phyloP scores from a whole-genome alignment of 2,888 invertebrate species.

The Apodemia duryi region DNA sequence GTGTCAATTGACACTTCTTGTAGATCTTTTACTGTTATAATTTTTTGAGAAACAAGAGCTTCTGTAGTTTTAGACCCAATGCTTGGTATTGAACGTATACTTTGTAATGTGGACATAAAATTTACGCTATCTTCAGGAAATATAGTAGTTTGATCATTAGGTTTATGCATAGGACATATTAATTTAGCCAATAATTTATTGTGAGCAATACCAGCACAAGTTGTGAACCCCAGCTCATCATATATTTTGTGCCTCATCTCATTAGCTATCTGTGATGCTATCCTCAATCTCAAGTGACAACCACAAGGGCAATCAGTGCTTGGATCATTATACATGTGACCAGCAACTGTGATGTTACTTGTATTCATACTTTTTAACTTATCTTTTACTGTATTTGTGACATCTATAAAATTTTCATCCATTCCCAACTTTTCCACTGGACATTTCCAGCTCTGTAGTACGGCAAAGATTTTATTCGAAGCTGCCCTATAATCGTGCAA shows the following conservation, averaged over 20 bases:
- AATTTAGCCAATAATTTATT: slow-evolving; percentile 92
- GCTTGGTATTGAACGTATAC: slow-evolving; percentile 84
- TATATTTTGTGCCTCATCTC: slow-evolving; percentile 86
- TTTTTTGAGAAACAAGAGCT: slow-evolving; percentile 81
- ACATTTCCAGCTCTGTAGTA: slow-evolving; percentile 85
- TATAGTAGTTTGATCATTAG: slow-evolving; percentile 89
- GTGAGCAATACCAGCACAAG: slow-evolving; percentile 90
- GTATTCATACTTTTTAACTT: slow-evolving; percentile 60
- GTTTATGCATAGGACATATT: slow-evolving; percentile 85
- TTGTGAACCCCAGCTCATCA: slow-evolving; percentile 85
- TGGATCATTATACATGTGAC: slow-evolving; percentile 79
- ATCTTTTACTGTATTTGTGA: slow-evolving; percentile 82
- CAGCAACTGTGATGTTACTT: slow-evolving; percentile 60
- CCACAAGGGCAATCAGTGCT: slow-evolving; percentile 85
- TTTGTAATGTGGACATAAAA: slow-evolving; percentile 82
- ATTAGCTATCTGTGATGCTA: slow-evolving; percentile 86
- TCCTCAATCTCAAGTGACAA: slow-evolving; percentile 83
- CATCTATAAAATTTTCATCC: slow-evolving; percentile 92
- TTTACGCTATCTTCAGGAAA: slow-evolving; percentile 83
- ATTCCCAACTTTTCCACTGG: slow-evolving; percentile 89
- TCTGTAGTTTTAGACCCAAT: slow-evolving; percentile 86
- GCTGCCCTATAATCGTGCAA: slow-evolving; percentile 88
- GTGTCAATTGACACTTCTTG: slow-evolving; percentile 80
- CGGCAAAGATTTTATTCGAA: slow-evolving; percentile 86
- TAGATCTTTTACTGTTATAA: slow-evolving; percentile 83